Evolutionary conservation across 2,113 vertebrate genomes (phyloP).

Genomic region (Podarcis raffonei): DNA sequence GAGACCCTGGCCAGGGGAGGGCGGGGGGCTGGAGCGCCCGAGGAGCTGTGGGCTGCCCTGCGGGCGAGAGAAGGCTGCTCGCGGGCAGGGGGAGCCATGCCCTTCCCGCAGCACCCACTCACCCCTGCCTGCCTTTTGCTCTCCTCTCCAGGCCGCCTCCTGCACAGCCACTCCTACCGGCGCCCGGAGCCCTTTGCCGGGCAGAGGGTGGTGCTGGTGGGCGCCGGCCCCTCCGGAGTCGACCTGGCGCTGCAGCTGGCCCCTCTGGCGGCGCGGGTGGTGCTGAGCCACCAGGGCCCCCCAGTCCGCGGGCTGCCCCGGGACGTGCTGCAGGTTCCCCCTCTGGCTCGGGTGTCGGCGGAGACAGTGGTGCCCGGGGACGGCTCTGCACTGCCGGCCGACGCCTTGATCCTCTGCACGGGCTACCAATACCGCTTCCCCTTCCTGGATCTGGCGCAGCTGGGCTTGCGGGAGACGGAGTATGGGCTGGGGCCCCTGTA

Average conservation of each 20-base stretch:
- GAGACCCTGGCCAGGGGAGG: too few relatives aligned
- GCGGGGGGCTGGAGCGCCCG: background rate
- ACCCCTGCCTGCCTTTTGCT: too few relatives aligned
- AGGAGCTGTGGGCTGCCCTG: background rate
- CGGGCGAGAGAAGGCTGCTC: too few relatives aligned
- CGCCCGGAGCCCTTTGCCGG: slow-evolving; percentile 74
- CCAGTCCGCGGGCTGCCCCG: slow-evolving; percentile 63
- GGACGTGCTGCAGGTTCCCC: slow-evolving; percentile 64
- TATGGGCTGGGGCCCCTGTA: slow-evolving; percentile 76
- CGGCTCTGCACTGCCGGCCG: slow-evolving; percentile 53
- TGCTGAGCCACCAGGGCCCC: slow-evolving; percentile 72
- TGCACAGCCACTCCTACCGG: slow-evolving; percentile 81
- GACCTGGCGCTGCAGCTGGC: slow-evolving; percentile 81
- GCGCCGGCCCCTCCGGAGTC: slow-evolving; percentile 79
- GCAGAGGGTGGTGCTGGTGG: slow-evolving; percentile 76
- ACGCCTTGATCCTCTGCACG: slow-evolving; percentile 81
- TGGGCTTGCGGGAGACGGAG: slow-evolving; percentile 70
- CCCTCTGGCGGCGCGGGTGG: slow-evolving; percentile 69
- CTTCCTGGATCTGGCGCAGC: slow-evolving; percentile 62
- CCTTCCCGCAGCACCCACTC: too few relatives aligned
- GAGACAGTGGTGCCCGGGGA: slow-evolving; percentile 75
- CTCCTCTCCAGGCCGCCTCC: slow-evolving; percentile 65
- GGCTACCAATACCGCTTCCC: slow-evolving; percentile 81
- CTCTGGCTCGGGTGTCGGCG: slow-evolving; percentile 52
- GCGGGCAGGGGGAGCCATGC: too few relatives aligned